Percentiles rank a stretch among this genome's conserved stretches.
Conservation (phyloP, 53 echinoderm and acorn worm genomes). For the Mesocentrotus franciscanus region DNA sequence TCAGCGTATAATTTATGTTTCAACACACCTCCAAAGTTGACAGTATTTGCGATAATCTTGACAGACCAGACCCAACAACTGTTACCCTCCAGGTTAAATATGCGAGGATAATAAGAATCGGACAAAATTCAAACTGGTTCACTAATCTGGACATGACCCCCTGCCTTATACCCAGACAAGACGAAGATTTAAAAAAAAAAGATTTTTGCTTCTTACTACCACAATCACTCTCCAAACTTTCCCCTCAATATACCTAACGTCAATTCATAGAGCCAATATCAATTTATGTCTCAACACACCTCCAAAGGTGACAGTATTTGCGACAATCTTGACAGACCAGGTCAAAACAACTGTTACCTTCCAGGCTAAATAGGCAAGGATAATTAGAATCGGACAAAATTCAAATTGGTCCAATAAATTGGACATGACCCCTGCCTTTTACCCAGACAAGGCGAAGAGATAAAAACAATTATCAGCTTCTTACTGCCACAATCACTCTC, state of each 20-base stretch:
- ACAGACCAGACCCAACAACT: background rate
- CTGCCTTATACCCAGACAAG: background rate
- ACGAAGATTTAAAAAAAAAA: background rate
- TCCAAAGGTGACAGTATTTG: no score
- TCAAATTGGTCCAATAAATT: no score
- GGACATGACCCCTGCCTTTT: background rate
- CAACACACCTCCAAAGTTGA: background rate
- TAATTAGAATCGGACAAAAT: no score
- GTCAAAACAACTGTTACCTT: no score
- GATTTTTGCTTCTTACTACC: background rate
- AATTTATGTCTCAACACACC: no score
- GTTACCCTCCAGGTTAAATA: background rate
- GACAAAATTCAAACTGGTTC: background rate
- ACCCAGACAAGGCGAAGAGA: background rate
- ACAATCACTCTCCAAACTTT: background rate
- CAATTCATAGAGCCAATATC: no score
- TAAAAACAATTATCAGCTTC: background rate
- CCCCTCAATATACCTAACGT: no score
- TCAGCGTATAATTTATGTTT: background rate
- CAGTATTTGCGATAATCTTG: background rate
- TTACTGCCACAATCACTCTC: background rate
- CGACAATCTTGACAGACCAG: no score
- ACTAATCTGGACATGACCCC: constrained; percentile 8
- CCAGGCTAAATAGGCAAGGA: no score
- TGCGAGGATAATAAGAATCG: background rate